These are phyloP conservation scores for Ochotona princeps DNA, from an alignment of 2,113 vertebrate species.

Conservation along the genomic window DNA sequence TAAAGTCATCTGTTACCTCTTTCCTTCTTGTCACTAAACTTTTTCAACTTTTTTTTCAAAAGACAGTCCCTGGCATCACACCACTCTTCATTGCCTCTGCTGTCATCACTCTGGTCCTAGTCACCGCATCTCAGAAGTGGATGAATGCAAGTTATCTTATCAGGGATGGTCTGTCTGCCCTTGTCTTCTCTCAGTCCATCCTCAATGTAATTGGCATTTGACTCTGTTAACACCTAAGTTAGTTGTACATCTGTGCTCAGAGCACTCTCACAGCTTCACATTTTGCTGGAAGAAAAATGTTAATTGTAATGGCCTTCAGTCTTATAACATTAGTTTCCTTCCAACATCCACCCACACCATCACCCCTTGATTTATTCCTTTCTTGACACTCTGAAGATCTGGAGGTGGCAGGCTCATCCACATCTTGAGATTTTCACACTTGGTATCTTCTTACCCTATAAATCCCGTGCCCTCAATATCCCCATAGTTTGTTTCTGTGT, in stretches of 20 bases:
- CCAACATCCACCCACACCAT: neutral
- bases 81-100: neutral
- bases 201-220: neutral
- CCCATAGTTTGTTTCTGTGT: neutral
- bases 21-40: neutral
- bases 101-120: neutral
- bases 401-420: neutral
- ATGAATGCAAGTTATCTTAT: neutral
- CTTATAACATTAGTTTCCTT: neutral
- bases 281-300: neutral
- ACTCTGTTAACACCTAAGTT: neutral
- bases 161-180: neutral
- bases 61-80: neutral
- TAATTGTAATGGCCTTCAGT: neutral
- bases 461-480: neutral
- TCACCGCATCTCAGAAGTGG: neutral
- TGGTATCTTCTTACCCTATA: neutral
- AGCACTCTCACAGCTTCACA: neutral
- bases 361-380: no score
- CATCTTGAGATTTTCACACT: neutral
- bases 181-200: neutral
- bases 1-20: neutral
- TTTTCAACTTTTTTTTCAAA: neutral
- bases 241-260: neutral
- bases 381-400: neutral